Percentiles rank a stretch among this genome's conserved stretches.
phyloP scores from a whole-genome alignment of 2,888 invertebrate species.

The Sesamia inferens region DNA sequence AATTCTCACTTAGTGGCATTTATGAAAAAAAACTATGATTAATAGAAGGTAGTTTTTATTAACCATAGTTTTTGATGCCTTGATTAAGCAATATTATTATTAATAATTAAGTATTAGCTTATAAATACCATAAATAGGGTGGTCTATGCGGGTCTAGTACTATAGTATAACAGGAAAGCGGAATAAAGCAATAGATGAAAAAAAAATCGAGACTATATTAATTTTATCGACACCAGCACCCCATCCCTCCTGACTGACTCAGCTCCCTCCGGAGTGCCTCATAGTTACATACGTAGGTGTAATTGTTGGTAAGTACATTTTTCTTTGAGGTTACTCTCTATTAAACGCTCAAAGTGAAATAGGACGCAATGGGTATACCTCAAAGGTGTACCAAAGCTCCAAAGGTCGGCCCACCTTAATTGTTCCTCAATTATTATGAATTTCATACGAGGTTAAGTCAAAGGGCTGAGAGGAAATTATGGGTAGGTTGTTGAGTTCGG shows the following conservation, averaged over 20 bases:
- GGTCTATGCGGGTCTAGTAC: too few species aligned
- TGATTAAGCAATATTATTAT: too few species aligned
- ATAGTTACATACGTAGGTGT: slow-evolving; percentile 88
- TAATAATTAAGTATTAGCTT: too few species aligned
- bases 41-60: too few species aligned
- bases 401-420: slow-evolving; percentile 84
- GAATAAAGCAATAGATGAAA: too few species aligned
- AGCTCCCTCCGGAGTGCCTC: slow-evolving; percentile 85
- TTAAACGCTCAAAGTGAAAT: slow-evolving; percentile 88
- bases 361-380: slow-evolving; percentile 84
- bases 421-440: slow-evolving; percentile 89
- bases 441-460: slow-evolving; percentile 78
- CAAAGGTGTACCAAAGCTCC: slow-evolving; percentile 81
- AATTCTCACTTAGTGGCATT: too few species aligned
- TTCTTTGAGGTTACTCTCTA: slow-evolving; percentile 90
- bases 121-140: too few species aligned
- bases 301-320: slow-evolving; percentile 89
- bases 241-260: slow-evolving; percentile 82
- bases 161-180: too few species aligned
- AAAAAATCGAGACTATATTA: background rate
- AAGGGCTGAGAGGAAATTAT: slow-evolving; percentile 73
- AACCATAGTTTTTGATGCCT: too few species aligned
- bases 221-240: slow-evolving; percentile 59
- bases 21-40: too few species aligned
- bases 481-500: slow-evolving; percentile 41